phyloP scores from a whole-genome alignment of 2,113 vertebrate species.

The Psammodynastes pulverulentus region DNA sequence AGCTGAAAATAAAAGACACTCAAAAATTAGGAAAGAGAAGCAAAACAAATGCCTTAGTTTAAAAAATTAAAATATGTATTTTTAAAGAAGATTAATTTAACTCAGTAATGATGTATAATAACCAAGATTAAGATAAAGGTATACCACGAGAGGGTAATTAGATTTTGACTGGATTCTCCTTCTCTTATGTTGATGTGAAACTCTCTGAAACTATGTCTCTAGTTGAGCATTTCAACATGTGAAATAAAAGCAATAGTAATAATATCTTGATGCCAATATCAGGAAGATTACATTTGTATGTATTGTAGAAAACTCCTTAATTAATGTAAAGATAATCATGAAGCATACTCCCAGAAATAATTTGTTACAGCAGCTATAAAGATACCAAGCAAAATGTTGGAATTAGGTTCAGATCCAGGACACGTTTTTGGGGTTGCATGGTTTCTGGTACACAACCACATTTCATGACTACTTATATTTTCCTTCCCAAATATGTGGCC shows the following conservation, averaged over 20 bases:
- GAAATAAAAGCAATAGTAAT: constrained; percentile 35
- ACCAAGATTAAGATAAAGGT: background rate
- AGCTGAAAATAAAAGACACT: constrained; percentile 49
- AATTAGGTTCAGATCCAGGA: constrained; percentile 46
- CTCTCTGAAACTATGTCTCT: constrained; percentile 10
- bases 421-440: constrained; percentile 29
- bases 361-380: constrained; percentile 56
- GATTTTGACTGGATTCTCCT: constrained; percentile 21
- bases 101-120: constrained; percentile 7
- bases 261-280: constrained; percentile 53
- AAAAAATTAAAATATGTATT: background rate
- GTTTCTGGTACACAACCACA: constrained; percentile 42
- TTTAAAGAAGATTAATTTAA: background rate
- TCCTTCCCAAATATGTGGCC: constrained; percentile 31
- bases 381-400: constrained; percentile 52
- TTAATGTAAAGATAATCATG: constrained; percentile 57
- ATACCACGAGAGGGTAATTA: constrained; percentile 17
- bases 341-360: constrained; percentile 54
- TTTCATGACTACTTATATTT: constrained; percentile 53
- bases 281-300: constrained; percentile 51
- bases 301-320: constrained; percentile 32
- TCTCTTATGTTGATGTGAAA: constrained; percentile 28
- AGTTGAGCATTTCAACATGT: constrained; percentile 33
- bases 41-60: background rate
- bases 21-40: constrained; percentile 35